Evolutionary conservation across 2,888 invertebrate species (phyloP), one percentile per base, ranked within the genome.

Genomic region (Daptonema setosum): DNA sequence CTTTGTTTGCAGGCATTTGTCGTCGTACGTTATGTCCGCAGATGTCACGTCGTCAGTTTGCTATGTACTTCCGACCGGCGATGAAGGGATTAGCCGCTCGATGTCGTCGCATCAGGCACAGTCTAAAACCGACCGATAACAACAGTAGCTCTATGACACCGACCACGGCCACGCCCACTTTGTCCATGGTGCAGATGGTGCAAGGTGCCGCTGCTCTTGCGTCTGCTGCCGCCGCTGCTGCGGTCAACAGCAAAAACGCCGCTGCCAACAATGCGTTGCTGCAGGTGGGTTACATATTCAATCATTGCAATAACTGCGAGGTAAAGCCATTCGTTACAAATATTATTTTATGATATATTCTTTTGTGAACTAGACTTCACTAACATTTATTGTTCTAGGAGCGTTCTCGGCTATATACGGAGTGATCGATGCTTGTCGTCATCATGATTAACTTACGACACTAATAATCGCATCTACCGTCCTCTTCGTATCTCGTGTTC

Each of bases 51-150:
- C 28, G 29, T 2, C 24, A 56, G 28, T 56, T 56, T 28, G 45
- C 25, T 1, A 28, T 25, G 28, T 56, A 45, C 28, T 56, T 56
- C 22, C 56, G 56, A 2, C 56, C 56, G 24, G 56, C 56, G 26
- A 35, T 56, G n/a, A 56, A 56, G 25, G 52, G 52, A 2, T n/a
- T 56, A 43, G 56, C 56, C 22, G 56, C 56, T 3, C 43, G 56
- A 3, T 56, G 56, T 25, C 43, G 56, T 2, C 56, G 56, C 56
- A 56, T 56, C 14, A 3, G 56, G 20, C 56, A 56, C 47, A 45
- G 45, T 25, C 28, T 56, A 17, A 56, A 56, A 30, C 54, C 54
- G 45, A 30, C 17, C 52, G 52, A 30, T 20, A 25, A n/a, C n/a
- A n/a, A n/a, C 41, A 11, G 41, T n/a, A n/a, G 41, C 41, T 41